Evolutionary conservation across 2,888 invertebrate species (phyloP).

Genomic region (Zonitis immaculata): DNA sequence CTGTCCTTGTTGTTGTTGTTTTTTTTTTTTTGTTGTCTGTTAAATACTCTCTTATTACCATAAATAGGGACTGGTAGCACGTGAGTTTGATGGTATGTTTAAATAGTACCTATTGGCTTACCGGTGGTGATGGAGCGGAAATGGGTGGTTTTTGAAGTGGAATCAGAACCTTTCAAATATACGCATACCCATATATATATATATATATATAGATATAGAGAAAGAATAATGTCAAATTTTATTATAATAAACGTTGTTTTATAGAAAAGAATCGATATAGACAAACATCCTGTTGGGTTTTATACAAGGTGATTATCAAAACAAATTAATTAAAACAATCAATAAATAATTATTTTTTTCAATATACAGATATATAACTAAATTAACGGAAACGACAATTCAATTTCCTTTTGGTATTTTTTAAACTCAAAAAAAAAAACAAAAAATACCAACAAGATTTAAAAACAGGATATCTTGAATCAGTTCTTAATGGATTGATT

Average conservation of each 20-base stretch:
- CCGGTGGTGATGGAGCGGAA: slow-evolving; percentile 37
- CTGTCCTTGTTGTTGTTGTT: no score
- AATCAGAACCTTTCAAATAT: slow-evolving; percentile 14
- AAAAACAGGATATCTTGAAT: slow-evolving; percentile 13
- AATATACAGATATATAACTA: no score
- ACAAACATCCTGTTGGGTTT: slow-evolving; percentile 16
- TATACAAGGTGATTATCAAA: not conserved
- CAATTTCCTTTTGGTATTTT: slow-evolving; percentile 22
- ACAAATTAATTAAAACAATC: slow-evolving; percentile 16
- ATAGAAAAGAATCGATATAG: no score
- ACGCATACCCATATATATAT: no score
- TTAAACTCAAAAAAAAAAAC: no score
- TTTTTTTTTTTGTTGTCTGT: no score
- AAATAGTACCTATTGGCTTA: slow-evolving; percentile 26
- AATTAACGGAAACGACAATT: slow-evolving; percentile 25
- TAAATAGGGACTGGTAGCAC: slow-evolving; percentile 9
- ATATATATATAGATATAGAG: no score
- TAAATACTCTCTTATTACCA: slow-evolving; percentile 16
- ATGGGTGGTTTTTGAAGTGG: slow-evolving; percentile 39
- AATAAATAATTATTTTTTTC: slow-evolving; percentile 10
- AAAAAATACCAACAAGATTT: no score
- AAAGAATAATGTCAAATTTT: no score
- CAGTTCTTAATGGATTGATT: slow-evolving; percentile 12
- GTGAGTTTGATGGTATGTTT: slow-evolving; percentile 12
- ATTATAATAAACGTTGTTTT: no score